Evolutionary conservation across 2,888 invertebrate species (phyloP), one percentile per base, ranked within the genome.

Genomic region (Sisyra nigra): DNA sequence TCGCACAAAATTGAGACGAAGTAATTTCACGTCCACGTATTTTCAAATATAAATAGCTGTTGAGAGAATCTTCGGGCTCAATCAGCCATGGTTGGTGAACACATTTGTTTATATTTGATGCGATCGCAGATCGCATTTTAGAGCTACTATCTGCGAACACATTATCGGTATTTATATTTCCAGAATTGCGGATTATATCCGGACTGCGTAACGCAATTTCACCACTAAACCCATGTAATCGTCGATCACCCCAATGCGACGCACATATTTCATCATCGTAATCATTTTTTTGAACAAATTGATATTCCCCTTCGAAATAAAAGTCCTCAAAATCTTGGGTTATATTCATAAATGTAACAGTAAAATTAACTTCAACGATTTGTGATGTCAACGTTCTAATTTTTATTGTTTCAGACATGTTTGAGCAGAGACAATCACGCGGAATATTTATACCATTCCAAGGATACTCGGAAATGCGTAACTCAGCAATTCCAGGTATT

Each of bases 251-350:
- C 66, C 78, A 75, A 14, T 72, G 72, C 30, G 74, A 70, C 1
- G 75, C 68, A 55, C 82, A 81, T n/a, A 61, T 60, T 47, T 61
- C 61, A 48, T 68, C 69, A 45, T 73, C 72, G 3, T 69, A 67
- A 7, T 68, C 70, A 2, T 64, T 67, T 36, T 66, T 66, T 0
- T 74, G 67, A 39, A 77, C 62, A 57, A 78, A 79, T 55, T 77
- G 76, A 52, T 75, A 80, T 56, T 74, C 75, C 0, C 77, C 80
- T 54, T 85, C 84, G 62, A 86, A 83, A 56, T 76, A 74, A 60
- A 83, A 84, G 56, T 81, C 77, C 44, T 78, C 71, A 55, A 83
- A 81, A 63, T 86, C 81, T 61, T 86, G 80, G 6, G 80, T 77
- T 44, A 83, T 78, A 62, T 80, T 78, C 87, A 88, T 84, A 58